Conservation (phyloP, 2,888 invertebrate genomes). For the Tipula vernalis region DNA sequence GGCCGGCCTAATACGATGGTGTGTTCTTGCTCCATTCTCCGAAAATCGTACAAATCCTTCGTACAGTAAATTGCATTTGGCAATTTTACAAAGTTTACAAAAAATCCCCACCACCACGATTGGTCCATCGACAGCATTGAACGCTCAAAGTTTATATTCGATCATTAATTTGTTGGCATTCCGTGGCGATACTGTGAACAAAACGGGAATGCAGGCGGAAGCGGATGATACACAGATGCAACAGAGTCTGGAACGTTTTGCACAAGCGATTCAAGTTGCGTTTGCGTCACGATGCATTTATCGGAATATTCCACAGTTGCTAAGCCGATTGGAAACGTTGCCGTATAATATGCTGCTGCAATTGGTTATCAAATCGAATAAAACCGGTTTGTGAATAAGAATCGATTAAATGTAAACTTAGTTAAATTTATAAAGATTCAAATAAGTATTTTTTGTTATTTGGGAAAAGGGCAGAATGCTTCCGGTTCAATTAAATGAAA, state of each 20-base stretch:
- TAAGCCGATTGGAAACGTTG: conserved; percentile 46
- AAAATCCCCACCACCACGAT: conserved; percentile 33
- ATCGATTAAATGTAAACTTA: not conserved
- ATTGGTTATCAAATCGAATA: conserved; percentile 51
- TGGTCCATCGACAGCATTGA: conserved; percentile 47
- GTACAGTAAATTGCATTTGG: conserved; percentile 55
- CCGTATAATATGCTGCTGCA: conserved; percentile 50
- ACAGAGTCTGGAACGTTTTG: conserved; percentile 58
- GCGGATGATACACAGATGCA: conserved; percentile 36
- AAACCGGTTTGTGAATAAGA: conserved; percentile 19
- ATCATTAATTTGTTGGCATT: conserved; percentile 38
- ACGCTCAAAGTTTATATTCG: conserved; percentile 46
- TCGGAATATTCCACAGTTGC: conserved; percentile 60
- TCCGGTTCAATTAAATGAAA: no score
- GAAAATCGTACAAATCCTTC: conserved; percentile 25
- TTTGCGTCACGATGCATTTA: conserved; percentile 66
- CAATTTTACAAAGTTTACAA: conserved; percentile 49
- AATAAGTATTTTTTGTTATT: no score
- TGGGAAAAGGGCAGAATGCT: no score
- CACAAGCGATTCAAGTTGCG: conserved; percentile 73
- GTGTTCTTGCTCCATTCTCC: conserved; percentile 53
- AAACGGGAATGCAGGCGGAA: conserved; percentile 32
- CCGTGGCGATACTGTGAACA: conserved; percentile 33
- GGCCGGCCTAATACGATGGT: conserved; percentile 69
- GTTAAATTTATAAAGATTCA: conserved; percentile 16